Percentiles rank a stretch among this genome's conserved stretches.
These are phyloP conservation scores for Diploptera punctata DNA, from an alignment of 2,888 invertebrate species.

Conservation along the genomic window DNA sequence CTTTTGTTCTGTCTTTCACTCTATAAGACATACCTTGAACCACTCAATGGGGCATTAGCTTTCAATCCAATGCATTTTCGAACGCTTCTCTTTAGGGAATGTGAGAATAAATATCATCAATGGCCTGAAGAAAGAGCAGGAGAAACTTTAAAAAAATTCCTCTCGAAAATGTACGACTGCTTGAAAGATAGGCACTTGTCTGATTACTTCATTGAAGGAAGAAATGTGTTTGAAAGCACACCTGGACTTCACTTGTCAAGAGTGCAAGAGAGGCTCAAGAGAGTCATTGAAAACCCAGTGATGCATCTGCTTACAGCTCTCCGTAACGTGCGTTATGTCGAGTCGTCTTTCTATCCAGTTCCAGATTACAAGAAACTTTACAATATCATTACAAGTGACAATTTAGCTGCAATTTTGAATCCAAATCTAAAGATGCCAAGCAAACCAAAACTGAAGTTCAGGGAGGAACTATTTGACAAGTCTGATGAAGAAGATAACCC, in stretches of 20 bases:
- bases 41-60: slow-evolving; percentile 65
- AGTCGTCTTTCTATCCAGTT: slow-evolving; percentile 67
- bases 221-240: slow-evolving; percentile 76
- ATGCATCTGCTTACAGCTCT: slow-evolving; percentile 73
- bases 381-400: slow-evolving; percentile 58
- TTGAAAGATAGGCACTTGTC: slow-evolving; percentile 67
- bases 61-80: slow-evolving; percentile 75
- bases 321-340: slow-evolving; percentile 69
- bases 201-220: slow-evolving; percentile 75
- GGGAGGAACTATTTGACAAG: not conserved
- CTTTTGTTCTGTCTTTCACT: slow-evolving; percentile 72
- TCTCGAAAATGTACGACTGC: slow-evolving; percentile 66
- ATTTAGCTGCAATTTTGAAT: slow-evolving; percentile 35
- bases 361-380: slow-evolving; percentile 66
- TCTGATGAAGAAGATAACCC: not conserved
- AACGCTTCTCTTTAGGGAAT: slow-evolving; percentile 78
- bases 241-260: slow-evolving; percentile 67
- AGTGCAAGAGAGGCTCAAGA: slow-evolving; percentile 70
- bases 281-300: slow-evolving; percentile 74
- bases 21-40: slow-evolving; percentile 76
- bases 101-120: slow-evolving; percentile 71
- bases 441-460: not conserved
- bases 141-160: slow-evolving; percentile 66
- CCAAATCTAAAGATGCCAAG: not conserved
- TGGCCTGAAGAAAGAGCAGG: slow-evolving; percentile 81